These are phyloP conservation scores for Enteromius afrohamiltoni DNA, from an alignment of 2,797 vertebrate genomes.

Conservation along the genomic window DNA sequence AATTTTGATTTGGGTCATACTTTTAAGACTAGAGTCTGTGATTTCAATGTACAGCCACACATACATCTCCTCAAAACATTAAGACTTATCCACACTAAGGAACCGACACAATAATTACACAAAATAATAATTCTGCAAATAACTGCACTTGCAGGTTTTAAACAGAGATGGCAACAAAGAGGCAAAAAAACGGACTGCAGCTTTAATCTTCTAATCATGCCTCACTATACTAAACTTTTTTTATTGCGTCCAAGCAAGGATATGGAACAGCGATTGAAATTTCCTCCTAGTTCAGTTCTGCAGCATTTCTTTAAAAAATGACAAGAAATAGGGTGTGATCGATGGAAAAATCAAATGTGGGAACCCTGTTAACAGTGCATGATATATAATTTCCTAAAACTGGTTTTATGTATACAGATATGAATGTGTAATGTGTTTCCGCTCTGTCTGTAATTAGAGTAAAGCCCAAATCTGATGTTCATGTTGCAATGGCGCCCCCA, in stretches of 20 bases:
- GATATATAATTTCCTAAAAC: neutral
- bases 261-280: neutral
- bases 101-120: no score
- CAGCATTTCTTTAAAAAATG: neutral
- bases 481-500: constrained; percentile 88
- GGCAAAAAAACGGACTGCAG: neutral
- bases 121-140: neutral
- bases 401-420: neutral
- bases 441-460: constrained; percentile 73
- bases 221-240: neutral
- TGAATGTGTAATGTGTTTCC: constrained; percentile 1
- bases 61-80: neutral
- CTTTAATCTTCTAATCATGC: neutral
- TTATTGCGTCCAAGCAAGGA: neutral
- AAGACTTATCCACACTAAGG: neutral
- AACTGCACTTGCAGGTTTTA: neutral
- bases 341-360: neutral
- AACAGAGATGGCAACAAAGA: neutral
- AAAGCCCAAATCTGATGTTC: constrained; percentile 93
- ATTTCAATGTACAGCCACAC: neutral
- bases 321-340: neutral
- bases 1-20: neutral
- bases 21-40: neutral
- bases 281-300: neutral
- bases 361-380: constrained; percentile 15